Conservation (phyloP, 1,140 invertebrate species). For the Sesamia nonagrioides region DNA sequence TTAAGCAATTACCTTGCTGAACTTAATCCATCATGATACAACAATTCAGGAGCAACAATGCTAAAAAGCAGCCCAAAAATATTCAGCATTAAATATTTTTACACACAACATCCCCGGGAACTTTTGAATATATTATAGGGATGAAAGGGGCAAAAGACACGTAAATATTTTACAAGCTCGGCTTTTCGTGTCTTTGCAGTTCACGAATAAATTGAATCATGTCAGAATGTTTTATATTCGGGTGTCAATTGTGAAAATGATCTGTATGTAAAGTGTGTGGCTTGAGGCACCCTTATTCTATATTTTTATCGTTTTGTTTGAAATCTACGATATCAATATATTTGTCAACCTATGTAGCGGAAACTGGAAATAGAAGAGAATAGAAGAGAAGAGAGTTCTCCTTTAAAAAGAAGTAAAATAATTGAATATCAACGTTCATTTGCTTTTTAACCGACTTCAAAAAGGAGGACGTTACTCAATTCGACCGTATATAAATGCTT, state of each 20-base stretch:
- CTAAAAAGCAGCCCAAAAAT: neutral
- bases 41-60: neutral
- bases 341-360: no score
- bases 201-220: conserved; percentile 15
- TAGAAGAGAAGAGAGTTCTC: no score
- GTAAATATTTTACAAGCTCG: conserved; percentile 12
- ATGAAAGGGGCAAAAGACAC: neutral
- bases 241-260: neutral
- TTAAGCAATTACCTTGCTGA: no score
- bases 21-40: neutral
- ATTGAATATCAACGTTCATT: no score
- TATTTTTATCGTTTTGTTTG: no score
- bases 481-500: no score
- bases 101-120: neutral
- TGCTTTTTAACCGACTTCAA: no score
- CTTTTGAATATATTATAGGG: conserved; percentile 12
- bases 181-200: neutral
- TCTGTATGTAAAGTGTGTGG: neutral
- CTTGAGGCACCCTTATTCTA: neutral
- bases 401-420: no score
- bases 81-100: conserved; percentile 24
- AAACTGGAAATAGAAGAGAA: no score
- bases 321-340: no score
- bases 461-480: no score
- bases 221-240: conserved; percentile 1